A percentile compares a stretch with the other conserved stretches of the same genome.
Evolutionary conservation across 2,113 vertebrate species (phyloP).

Genomic region (Cichladusa arquata): DNA sequence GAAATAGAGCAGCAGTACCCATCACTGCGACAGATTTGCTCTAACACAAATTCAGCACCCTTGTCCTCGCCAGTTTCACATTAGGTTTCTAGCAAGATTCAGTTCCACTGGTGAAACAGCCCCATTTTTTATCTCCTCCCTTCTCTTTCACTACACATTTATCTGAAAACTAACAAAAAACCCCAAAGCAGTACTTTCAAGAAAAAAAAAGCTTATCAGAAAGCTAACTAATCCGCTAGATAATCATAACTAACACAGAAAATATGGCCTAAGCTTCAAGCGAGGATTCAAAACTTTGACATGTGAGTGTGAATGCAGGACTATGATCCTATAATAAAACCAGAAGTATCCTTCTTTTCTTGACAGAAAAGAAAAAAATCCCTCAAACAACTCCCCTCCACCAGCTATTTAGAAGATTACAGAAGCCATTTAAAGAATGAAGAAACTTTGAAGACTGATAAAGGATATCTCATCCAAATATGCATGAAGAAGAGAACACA

Average conservation of each 20-base stretch:
- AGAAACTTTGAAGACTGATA: not conserved
- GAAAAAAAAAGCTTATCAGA: not conserved
- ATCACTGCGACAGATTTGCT: not conserved
- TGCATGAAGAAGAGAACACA: not conserved
- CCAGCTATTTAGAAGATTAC: not conserved
- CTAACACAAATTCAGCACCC: not conserved
- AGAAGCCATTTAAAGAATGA: not conserved
- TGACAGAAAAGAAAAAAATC: not conserved
- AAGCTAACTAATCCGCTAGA: not conserved
- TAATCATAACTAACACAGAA: not conserved
- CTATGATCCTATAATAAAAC: not conserved
- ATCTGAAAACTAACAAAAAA: not conserved
- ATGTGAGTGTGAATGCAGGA: not conserved
- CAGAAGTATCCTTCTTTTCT: not conserved
- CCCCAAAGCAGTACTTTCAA: fast-evolving
- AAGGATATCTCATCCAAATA: not conserved
- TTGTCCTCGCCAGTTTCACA: not conserved
- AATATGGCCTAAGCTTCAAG: not conserved
- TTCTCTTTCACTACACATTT: not conserved
- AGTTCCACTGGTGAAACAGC: not conserved
- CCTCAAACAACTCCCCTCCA: not conserved
- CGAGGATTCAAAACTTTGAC: not conserved
- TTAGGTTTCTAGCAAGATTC: not conserved
- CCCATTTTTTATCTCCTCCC: not conserved
- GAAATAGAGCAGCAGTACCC: not conserved